phyloP scores from a whole-genome alignment of 2,888 invertebrate species.

The Rotaria sp. region DNA sequence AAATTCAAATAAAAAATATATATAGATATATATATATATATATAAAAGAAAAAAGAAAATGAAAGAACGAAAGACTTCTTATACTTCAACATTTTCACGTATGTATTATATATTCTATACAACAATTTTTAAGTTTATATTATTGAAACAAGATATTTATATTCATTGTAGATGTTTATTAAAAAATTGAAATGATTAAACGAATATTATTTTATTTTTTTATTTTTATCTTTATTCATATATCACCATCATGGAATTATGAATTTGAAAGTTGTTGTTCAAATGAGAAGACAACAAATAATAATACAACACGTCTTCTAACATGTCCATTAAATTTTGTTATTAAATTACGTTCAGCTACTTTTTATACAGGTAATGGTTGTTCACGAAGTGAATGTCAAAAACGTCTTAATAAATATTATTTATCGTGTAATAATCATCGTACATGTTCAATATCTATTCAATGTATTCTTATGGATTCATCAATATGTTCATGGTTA shows the following conservation, averaged over 20 bases:
- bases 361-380: background rate
- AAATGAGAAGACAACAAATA: background rate
- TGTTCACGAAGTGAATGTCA: background rate
- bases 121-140: too few relatives aligned
- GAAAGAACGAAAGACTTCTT: too few relatives aligned
- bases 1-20: background rate
- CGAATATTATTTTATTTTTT: background rate
- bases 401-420: conserved; percentile 5
- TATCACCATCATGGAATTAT: background rate
- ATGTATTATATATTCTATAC: too few relatives aligned
- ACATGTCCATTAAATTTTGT: background rate
- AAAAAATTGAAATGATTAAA: background rate
- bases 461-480: conserved; percentile 4
- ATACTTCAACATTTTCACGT: too few relatives aligned
- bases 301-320: background rate
- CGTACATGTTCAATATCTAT: background rate
- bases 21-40: too few relatives aligned
- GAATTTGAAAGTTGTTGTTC: background rate
- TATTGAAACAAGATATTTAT: background rate
- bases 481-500: background rate
- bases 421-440: background rate
- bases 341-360: conserved; percentile 4
- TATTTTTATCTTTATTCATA: background rate
- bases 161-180: background rate
- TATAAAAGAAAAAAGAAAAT: too few relatives aligned